phyloP scores from a whole-genome alignment of 2,797 vertebrate genomes.

The Sarcophilus harrisii region DNA sequence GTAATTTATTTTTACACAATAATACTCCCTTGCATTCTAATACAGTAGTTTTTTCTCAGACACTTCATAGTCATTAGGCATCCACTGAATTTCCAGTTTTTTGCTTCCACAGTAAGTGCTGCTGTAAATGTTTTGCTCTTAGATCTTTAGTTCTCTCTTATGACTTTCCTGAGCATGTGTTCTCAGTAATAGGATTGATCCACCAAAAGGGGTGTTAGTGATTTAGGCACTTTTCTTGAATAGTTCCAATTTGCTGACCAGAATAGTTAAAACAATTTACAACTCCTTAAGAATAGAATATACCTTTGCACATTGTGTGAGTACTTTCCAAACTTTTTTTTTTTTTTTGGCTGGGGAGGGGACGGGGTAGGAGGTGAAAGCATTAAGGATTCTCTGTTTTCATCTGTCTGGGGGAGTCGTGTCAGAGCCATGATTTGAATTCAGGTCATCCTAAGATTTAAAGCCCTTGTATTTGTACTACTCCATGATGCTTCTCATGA shows the following conservation, averaged over 20 bases:
- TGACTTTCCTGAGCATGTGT: neutral
- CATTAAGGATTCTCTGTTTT: no score
- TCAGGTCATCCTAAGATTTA: neutral
- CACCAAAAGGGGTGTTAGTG: neutral
- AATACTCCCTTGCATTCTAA: neutral
- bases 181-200: neutral
- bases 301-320: neutral
- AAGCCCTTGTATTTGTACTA: neutral
- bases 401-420: no score
- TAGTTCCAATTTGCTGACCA: neutral
- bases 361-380: no score
- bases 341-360: no score
- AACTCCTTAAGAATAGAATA: neutral
- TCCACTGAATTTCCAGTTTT: neutral
- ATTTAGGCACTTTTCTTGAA: neutral
- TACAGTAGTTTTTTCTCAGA: neutral
- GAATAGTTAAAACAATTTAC: no score
- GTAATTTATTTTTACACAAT: neutral
- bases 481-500: neutral
- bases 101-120: neutral
- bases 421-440: neutral
- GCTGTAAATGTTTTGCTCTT: neutral
- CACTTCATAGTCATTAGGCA: neutral
- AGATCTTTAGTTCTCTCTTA: neutral
- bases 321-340: neutral